These are phyloP conservation scores for Machimus rusticus DNA, from an alignment of 2,888 invertebrate genomes.

Conservation along the genomic window DNA sequence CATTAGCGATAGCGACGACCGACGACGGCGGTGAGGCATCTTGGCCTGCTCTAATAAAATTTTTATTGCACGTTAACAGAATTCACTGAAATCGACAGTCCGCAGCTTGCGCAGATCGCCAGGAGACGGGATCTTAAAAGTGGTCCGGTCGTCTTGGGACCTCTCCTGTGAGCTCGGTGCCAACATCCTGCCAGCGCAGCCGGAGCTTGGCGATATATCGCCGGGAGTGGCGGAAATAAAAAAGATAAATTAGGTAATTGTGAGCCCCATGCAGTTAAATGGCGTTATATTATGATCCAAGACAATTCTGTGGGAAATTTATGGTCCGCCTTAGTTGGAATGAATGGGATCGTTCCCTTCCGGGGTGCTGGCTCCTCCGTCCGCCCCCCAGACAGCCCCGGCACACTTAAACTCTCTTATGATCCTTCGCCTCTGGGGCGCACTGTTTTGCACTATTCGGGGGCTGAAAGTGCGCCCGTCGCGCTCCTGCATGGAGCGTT, in stretches of 20 bases:
- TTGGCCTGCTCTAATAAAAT: conserved; percentile 30
- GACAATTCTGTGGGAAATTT: conserved; percentile 46
- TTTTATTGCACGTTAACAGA: conserved; percentile 31
- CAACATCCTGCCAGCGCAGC: conserved; percentile 47
- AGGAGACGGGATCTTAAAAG: neutral
- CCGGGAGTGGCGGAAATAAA: conserved; percentile 42
- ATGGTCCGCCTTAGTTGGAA: conserved; percentile 42
- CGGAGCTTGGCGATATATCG: neutral
- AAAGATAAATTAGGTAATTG: conserved; percentile 55
- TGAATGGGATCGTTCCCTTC: conserved; percentile 40
- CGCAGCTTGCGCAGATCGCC: neutral
- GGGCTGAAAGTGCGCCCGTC: neutral
- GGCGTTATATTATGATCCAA: conserved; percentile 53
- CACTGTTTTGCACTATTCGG: neutral
- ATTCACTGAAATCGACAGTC: neutral
- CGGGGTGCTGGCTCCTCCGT: neutral
- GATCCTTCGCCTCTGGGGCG: neutral
- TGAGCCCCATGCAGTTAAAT: conserved; percentile 55
- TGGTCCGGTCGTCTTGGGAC: conserved; percentile 1
- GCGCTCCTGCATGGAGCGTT: neutral
- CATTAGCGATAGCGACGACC: neutral
- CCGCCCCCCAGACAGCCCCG: neutral
- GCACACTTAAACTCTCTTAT: neutral
- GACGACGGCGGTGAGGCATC: neutral
- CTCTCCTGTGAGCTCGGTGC: conserved; percentile 45